A percentile compares a stretch with the other conserved stretches of the same genome.
Evolutionary conservation across 2,888 invertebrate genomes (phyloP).

Genomic region (Anticlea derivata): DNA sequence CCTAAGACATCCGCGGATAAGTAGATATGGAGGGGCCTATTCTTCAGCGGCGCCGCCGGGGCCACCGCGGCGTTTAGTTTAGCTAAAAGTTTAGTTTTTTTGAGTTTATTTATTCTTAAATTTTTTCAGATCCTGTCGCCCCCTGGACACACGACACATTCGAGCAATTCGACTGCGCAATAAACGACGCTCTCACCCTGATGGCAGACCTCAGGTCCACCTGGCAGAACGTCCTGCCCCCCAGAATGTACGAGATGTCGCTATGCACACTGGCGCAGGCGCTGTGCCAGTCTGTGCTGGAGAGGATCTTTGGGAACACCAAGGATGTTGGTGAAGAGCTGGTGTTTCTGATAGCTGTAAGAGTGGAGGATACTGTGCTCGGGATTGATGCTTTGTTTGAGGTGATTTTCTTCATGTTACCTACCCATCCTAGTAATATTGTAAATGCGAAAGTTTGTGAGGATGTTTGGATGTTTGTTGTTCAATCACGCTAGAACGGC

Average conservation of each 20-base stretch:
- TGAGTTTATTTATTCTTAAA: not conserved
- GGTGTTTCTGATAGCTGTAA: conserved; percentile 60
- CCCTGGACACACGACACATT: conserved; percentile 63
- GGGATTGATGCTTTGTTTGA: conserved; percentile 61
- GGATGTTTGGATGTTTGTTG: too few species aligned
- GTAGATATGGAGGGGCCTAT: too few species aligned
- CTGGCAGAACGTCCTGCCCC: conserved; percentile 65
- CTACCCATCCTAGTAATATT: too few species aligned
- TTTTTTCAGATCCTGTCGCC: conserved; percentile 45
- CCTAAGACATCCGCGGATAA: too few species aligned
- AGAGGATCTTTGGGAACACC: conserved; percentile 56
- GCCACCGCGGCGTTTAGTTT: too few species aligned
- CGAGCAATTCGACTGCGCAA: conserved; percentile 63
- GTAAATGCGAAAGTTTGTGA: not conserved
- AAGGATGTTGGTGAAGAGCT: conserved; percentile 64
- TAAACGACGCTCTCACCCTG: conserved; percentile 58
- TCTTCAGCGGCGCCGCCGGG: too few species aligned
- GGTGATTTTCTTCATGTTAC: too few species aligned
- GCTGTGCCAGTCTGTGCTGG: conserved; percentile 61
- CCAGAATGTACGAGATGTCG: conserved; percentile 66
- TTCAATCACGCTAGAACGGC: too few species aligned
- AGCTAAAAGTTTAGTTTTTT: too few species aligned
- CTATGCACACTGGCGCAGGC: conserved; percentile 57
- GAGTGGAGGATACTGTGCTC: conserved; percentile 53
- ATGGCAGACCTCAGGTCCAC: conserved; percentile 58